Conservation (phyloP, 2,797 vertebrate species). For the Apodemus agrarius region DNA sequence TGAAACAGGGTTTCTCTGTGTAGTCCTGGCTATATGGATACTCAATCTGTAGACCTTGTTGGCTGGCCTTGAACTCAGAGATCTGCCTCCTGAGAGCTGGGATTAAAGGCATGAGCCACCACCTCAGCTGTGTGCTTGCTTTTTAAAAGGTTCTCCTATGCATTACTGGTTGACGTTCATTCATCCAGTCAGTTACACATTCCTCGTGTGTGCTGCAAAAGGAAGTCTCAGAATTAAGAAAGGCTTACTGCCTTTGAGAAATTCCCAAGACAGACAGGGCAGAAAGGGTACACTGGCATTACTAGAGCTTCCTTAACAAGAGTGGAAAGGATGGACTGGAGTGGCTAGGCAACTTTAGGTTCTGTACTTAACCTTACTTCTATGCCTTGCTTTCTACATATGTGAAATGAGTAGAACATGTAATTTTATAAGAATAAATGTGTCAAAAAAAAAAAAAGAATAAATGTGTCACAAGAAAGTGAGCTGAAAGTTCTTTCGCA, state of each 20-base stretch:
- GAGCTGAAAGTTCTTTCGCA: not conserved
- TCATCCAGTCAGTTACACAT: not conserved
- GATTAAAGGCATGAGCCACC: not conserved
- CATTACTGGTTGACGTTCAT: slow-evolving; percentile 36
- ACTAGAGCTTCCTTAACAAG: not conserved
- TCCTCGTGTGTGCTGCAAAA: not conserved
- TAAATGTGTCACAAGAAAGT: slow-evolving; percentile 13
- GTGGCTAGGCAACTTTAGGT: not conserved
- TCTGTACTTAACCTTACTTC: not conserved
- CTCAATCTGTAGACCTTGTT: not conserved
- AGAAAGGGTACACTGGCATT: slow-evolving; percentile 13
- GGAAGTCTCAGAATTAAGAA: slow-evolving; percentile 36
- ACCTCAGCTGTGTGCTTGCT: not conserved
- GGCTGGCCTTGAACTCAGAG: not conserved
- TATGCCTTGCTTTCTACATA: slow-evolving; percentile 17
- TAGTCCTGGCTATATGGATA: not conserved
- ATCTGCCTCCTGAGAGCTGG: not conserved
- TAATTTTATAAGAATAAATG: not conserved
- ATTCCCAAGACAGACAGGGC: not conserved
- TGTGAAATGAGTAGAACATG: slow-evolving; percentile 33
- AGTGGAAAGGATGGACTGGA: not conserved
- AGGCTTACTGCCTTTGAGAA: slow-evolving; percentile 37
- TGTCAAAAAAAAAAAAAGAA: slow-evolving; percentile 19
- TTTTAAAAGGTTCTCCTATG: slow-evolving; percentile 41
- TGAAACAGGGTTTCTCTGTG: not conserved